Evolutionary conservation across 2,888 invertebrate genomes (phyloP).

Genomic region (Lydus trimaculatus): DNA sequence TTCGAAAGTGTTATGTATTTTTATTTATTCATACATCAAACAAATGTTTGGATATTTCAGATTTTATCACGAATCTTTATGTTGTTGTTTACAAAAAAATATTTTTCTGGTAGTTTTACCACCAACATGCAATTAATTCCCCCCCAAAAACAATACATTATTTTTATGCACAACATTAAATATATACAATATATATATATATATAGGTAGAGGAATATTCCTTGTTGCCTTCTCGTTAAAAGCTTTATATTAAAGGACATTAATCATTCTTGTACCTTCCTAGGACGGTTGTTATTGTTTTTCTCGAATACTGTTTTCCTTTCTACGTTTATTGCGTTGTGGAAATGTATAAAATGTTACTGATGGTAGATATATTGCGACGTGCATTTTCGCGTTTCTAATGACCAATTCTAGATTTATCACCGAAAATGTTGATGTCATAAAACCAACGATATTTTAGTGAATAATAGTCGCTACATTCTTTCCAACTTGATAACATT

Average conservation of each 20-base stretch:
- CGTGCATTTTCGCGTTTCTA: constrained; percentile 9
- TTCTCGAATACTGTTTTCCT: constrained; percentile 29
- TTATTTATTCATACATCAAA: constrained; percentile 20
- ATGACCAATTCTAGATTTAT: background rate
- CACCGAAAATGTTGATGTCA: background rate
- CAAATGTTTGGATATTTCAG: constrained; percentile 9
- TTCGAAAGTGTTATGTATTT: constrained; percentile 5
- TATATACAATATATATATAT: too few species aligned
- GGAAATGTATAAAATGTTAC: constrained; percentile 24
- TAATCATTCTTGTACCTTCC: constrained; percentile 34
- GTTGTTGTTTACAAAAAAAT: background rate
- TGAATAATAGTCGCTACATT: background rate
- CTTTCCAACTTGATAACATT: constrained; percentile 8
- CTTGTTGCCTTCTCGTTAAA: constrained; percentile 22
- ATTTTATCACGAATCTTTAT: background rate
- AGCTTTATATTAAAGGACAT: constrained; percentile 34
- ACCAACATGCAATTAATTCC: background rate
- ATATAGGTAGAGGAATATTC: constrained; percentile 13
- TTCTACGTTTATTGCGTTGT: constrained; percentile 34
- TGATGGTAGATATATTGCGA: constrained; percentile 23
- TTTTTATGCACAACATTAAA: constrained; percentile 25
- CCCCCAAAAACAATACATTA: constrained; percentile 18
- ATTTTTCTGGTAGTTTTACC: background rate
- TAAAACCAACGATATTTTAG: constrained; percentile 5
- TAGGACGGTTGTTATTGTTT: constrained; percentile 34